Evolutionary conservation across 1,140 invertebrate species (phyloP), one percentile per base, ranked within the genome.

Genomic region (Drosophila ambigua): DNA sequence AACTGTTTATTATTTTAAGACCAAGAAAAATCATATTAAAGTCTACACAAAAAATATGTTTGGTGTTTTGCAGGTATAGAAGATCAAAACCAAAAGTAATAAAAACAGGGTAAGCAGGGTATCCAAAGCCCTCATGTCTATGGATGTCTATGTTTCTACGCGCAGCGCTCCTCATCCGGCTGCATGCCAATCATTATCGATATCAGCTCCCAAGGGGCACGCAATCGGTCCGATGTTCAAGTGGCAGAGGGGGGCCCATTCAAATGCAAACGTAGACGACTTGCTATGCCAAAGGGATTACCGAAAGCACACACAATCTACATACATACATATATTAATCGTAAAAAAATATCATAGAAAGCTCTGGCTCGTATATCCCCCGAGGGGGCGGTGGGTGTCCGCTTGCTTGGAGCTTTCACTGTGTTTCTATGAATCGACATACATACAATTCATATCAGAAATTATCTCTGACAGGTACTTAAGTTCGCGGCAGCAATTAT

Each of bases 101-200:
- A 31, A 3, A 16, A 0, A 20, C 1, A 48, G 51, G 6, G 24
- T 43, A 48, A 26, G 15, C 26, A 35, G 35, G 15, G 26, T 16
- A 35, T 5, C 20, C 20, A 20, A 20, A 20, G 20, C 20, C 20
- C 20, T 20, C 20, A 20, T 1, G 0, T n/a, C n/a, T n/a, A n/a
- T 20, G 20, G 20, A 20, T 20, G 20, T 20, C 20, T 1, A 20
- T 2, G 20, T 20, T 20, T 20, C 20, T 20, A 20, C 20, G 20
- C 20, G 20, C 20, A 20, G 20, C 20, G 20, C 28, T 20, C 45
- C 23, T 44, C 67, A 71, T 61, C 57, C 71, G 68, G 68, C 57
- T 72, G 73, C 62, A 73, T 48, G 67, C n/a, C 61, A 58, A 63
- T 72, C 59, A 49, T 77, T 77, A 83, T 72, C 77, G 53, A 43